Evolutionary conservation across 2,113 vertebrate species (phyloP).

Genomic region (Indicator maculatus): DNA sequence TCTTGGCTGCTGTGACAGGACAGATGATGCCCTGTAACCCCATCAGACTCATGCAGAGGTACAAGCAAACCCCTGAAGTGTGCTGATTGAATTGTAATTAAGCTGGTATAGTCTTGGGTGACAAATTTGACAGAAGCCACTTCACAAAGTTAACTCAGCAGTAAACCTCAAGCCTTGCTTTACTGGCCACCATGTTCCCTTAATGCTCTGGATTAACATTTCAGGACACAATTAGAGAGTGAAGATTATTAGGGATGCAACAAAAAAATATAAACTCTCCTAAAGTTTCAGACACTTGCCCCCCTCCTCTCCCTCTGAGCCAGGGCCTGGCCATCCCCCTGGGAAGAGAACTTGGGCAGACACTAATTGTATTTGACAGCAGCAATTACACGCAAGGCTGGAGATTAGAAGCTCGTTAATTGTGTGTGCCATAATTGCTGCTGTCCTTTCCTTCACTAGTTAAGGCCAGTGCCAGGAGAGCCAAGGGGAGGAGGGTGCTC

Average conservation of each 20-base stretch:
- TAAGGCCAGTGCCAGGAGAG: slow-evolving; percentile 33
- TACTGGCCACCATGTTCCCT: background rate
- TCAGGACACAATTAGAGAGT: background rate
- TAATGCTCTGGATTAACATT: slow-evolving; percentile 22
- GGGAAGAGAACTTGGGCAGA: slow-evolving; percentile 65
- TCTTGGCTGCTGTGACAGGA: background rate
- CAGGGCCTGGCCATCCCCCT: background rate
- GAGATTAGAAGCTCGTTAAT: slow-evolving; percentile 74
- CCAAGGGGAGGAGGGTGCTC: background rate
- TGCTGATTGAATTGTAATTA: background rate
- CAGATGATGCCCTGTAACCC: background rate
- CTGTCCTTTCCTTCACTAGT: slow-evolving; percentile 49
- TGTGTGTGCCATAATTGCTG: slow-evolving; percentile 62
- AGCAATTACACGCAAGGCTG: slow-evolving; percentile 76
- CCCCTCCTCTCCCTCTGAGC: background rate
- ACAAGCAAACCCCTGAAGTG: background rate
- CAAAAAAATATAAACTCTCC: slow-evolving; percentile 36
- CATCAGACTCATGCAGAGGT: background rate
- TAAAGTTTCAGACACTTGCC: slow-evolving; percentile 36
- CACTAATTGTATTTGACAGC: slow-evolving; percentile 76
- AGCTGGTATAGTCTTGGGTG: background rate
- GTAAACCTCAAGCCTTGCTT: background rate
- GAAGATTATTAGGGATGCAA: background rate
- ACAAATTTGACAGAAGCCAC: background rate
- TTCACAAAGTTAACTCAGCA: background rate